Percentiles rank a stretch among this genome's conserved stretches.
These are phyloP conservation scores for Thumatha senex DNA, from an alignment of 2,888 invertebrate species.

Conservation along the genomic window DNA sequence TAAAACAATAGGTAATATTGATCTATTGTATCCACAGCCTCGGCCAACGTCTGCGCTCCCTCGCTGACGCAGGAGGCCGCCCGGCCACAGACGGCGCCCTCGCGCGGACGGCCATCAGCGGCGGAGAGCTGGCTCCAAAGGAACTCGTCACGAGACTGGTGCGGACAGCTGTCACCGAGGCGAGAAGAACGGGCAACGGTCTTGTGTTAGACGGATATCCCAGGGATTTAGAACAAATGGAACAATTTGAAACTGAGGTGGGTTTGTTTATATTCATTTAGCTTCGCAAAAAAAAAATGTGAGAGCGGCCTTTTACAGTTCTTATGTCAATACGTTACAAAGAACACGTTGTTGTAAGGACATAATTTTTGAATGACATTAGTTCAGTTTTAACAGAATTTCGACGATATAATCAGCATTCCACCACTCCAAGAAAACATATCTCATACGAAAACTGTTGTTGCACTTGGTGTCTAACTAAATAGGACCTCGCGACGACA, in stretches of 20 bases:
- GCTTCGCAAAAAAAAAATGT: background rate
- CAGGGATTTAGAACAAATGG: constrained; percentile 93
- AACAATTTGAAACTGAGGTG: constrained; percentile 95
- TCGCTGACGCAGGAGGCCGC: constrained; percentile 87
- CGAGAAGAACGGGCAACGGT: constrained; percentile 85
- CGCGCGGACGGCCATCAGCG: constrained; percentile 87
- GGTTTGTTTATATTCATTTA: background rate
- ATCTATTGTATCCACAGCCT: constrained; percentile 72
- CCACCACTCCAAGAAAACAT: no score
- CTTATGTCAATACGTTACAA: no score
- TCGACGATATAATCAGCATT: no score
- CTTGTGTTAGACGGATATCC: constrained; percentile 98
- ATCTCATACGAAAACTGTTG: no score
- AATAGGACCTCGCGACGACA: no score
- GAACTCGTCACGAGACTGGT: constrained; percentile 91
- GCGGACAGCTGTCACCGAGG: constrained; percentile 85
- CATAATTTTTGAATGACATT: no score
- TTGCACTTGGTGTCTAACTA: no score
- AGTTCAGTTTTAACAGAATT: no score
- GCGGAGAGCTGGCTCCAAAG: constrained; percentile 91
- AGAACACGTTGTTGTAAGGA: no score
- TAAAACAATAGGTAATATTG: no score
- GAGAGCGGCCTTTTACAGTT: no score
- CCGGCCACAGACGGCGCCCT: constrained; percentile 85
- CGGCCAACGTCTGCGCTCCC: constrained; percentile 89